phyloP scores from a whole-genome alignment of 2,888 invertebrate species.

The Plebejus melissa region DNA sequence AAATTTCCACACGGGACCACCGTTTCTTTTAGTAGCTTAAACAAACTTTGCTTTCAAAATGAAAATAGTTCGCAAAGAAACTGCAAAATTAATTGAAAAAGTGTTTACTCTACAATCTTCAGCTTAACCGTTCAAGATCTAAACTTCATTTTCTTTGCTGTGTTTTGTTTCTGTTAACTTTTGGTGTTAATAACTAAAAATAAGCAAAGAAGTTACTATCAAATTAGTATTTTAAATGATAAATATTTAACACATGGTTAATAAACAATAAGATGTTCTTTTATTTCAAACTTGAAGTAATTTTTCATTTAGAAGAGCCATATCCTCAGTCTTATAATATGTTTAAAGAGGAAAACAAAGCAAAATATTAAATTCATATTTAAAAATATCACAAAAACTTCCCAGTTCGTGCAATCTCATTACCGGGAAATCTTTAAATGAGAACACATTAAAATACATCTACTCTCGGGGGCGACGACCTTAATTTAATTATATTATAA shows the following conservation, averaged over 20 bases:
- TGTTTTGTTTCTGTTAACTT: not conserved
- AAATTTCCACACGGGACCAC: not conserved
- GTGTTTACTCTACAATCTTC: not conserved
- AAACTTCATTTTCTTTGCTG: not conserved
- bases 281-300: too few relatives aligned
- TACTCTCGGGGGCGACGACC: not conserved
- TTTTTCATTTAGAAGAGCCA: too few relatives aligned
- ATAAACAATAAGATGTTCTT: too few relatives aligned
- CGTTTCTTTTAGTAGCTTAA: not conserved
- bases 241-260: too few relatives aligned
- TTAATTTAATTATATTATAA: conserved; percentile 3
- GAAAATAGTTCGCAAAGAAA: not conserved
- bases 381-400: not conserved
- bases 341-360: not conserved
- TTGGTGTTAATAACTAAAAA: not conserved
- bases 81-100: conserved; percentile 9
- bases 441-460: conserved; percentile 2
- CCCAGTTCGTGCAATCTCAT: not conserved
- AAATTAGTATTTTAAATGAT: too few relatives aligned
- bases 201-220: not conserved
- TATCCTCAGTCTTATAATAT: not conserved
- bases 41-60: not conserved
- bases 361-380: not conserved
- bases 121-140: not conserved
- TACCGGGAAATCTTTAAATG: conserved; percentile 4